Evolutionary conservation across 2,888 invertebrate genomes (phyloP), one percentile per base, ranked within the genome.

Genomic region (Hypselothyrea guttata): DNA sequence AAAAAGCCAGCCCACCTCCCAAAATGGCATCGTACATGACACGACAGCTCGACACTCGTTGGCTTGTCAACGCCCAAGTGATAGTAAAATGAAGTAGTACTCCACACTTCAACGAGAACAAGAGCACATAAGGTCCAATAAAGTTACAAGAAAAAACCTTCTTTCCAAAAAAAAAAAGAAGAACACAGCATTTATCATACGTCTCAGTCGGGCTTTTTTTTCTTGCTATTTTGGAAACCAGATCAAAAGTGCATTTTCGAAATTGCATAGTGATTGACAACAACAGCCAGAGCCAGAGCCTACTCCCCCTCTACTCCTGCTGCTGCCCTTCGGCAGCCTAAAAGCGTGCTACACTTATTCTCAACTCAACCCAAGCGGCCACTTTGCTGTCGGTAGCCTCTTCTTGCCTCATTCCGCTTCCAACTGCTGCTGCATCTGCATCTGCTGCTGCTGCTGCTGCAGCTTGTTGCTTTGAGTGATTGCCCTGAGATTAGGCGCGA

Each of bases 191-290:
- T 85, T 79, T 62, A 75, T 78, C 85, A 79, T 84, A 70, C 53
- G 52, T 18, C 54, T 31, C 28, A 35, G 49, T 42, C n/a, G 33
- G 11, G 11, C 42, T 52, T 31, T 51, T 33, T 54, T 41, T 33
- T 52, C 18, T 54, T 55, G n/a, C 62, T 63, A 30, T 40, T 58
- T 53, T 27, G 46, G 53, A 48, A 51, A 22, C 22, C 3, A 22
- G 22, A 5, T 22, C 46, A 37, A 61, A 71, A 85, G 84, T 84
- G 84, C 81, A 84, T 77, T 81, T 77, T 69, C 55, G 52, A 81
- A 86, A 86, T 81, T 81, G 84, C 82, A 77, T 77, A 81, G 84
- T 86, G 86, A 81, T 81, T 85, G 86, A 84, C 86, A 81, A 73
- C 62, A 68, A 56, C 49, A 60, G 22, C 53, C 52, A 34, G 33